Evolutionary conservation across 2,888 invertebrate species (phyloP).

Genomic region (Meta bourneti): DNA sequence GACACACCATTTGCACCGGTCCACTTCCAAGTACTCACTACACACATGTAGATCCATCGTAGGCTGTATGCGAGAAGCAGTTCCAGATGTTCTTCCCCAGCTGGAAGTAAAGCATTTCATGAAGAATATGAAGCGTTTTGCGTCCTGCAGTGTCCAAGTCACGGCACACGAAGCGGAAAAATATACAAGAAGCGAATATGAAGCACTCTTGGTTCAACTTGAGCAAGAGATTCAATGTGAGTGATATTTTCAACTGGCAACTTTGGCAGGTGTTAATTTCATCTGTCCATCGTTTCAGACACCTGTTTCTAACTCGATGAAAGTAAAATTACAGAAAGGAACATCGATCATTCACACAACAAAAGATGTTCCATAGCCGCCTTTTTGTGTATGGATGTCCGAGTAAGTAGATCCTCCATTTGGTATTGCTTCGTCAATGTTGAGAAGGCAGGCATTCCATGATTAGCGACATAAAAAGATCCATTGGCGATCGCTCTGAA

Average conservation of each 20-base stretch:
- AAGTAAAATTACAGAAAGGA: too few relatives aligned
- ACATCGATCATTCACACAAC: not conserved
- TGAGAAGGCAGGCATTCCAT: too few relatives aligned
- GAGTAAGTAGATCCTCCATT: not conserved
- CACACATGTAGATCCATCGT: too few relatives aligned
- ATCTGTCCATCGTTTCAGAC: too few relatives aligned
- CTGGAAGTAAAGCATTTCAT: not conserved
- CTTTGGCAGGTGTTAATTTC: too few relatives aligned
- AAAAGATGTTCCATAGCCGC: not conserved
- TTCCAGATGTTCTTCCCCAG: too few relatives aligned
- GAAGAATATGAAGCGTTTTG: not conserved
- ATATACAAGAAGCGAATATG: not conserved
- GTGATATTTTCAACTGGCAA: too few relatives aligned
- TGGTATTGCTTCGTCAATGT: too few relatives aligned
- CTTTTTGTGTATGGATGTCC: not conserved
- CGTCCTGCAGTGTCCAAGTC: not conserved
- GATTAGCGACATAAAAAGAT: too few relatives aligned
- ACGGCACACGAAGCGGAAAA: not conserved
- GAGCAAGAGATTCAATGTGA: not conserved
- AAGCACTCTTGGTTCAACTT: not conserved
- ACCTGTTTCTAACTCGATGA: too few relatives aligned
- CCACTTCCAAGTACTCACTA: not conserved
- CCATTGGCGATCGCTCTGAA: too few relatives aligned
- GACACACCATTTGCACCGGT: not conserved
- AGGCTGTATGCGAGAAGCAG: too few relatives aligned